These are phyloP conservation scores for Aphelenchoides avenae DNA, from an alignment of 1,140 invertebrate species.

Conservation along the genomic window DNA sequence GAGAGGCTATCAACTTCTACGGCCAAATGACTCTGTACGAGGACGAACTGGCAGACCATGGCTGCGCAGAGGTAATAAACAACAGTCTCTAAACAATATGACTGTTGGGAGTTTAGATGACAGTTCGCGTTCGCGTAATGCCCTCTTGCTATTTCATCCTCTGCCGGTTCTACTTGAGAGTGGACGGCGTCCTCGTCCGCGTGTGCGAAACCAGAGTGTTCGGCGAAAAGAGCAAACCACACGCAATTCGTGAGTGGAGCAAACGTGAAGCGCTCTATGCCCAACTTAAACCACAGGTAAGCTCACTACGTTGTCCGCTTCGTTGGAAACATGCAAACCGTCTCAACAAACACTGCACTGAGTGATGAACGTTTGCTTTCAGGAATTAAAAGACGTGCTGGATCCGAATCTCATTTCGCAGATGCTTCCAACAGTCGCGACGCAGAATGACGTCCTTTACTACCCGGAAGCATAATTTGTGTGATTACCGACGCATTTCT, in stretches of 20 bases:
- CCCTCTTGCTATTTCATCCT: constrained; percentile 84
- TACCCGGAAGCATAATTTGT: not conserved
- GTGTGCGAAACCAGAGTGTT: constrained; percentile 87
- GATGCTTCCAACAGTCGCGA: constrained; percentile 4
- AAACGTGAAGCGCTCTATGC: constrained; percentile 37
- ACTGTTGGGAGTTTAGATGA: constrained; percentile 24
- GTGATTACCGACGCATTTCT: not conserved
- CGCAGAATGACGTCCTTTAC: constrained; percentile 7
- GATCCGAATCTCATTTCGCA: constrained; percentile 12
- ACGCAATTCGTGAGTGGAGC: constrained; percentile 48
- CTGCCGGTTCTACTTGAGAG: constrained; percentile 81
- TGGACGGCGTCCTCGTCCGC: constrained; percentile 70
- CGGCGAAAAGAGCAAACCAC: constrained; percentile 65
- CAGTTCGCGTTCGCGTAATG: constrained; percentile 80
- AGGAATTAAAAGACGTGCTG: constrained; percentile 10
- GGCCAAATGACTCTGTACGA: constrained; percentile 88
- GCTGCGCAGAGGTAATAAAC: constrained; percentile 62
- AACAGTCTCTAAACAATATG: not conserved
- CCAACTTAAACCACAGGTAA: not conserved
- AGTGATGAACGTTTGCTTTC: too few relatives aligned
- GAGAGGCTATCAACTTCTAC: constrained; percentile 89
- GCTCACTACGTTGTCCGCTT: too few relatives aligned
- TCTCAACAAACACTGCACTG: too few relatives aligned
- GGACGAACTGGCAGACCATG: constrained; percentile 97
- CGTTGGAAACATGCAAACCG: too few relatives aligned